Percentiles rank a stretch among this genome's conserved stretches.
Conservation (phyloP, 2,113 vertebrate species). For the Catharus fuscescens region DNA sequence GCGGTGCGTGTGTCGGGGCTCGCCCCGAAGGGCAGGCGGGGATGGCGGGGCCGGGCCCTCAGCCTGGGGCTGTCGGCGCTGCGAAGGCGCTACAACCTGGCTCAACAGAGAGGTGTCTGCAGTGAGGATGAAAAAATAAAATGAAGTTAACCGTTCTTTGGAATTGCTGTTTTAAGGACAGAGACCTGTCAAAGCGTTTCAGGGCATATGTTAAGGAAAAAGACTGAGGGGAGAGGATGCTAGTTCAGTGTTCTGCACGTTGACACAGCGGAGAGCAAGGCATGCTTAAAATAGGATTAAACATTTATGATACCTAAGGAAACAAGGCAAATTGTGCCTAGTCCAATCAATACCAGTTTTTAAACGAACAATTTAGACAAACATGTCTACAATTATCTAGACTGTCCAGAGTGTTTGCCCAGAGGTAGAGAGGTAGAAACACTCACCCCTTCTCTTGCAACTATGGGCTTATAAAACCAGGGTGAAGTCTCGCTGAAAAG, state of each 20-base stretch:
- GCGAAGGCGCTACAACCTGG: accelerated
- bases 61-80: accelerated
- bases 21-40: too few relatives aligned
- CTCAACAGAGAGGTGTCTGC: accelerated
- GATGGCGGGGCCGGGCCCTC: accelerated
- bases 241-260: accelerated
- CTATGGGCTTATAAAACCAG: neutral
- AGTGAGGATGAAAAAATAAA: neutral
- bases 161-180: neutral
- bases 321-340: neutral
- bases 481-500: neutral
- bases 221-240: too few relatives aligned
- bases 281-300: neutral
- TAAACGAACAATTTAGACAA: neutral
- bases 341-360: neutral
- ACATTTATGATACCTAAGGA: neutral
- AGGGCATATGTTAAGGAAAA: neutral
- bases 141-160: accelerated
- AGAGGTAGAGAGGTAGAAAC: neutral
- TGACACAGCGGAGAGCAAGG: neutral
- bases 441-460: neutral
- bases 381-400: accelerated
- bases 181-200: neutral
- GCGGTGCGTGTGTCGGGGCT: too few relatives aligned
- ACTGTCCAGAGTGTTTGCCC: neutral